phyloP scores from a whole-genome alignment of 2,888 invertebrate genomes.

The Cerastoderma edule region DNA sequence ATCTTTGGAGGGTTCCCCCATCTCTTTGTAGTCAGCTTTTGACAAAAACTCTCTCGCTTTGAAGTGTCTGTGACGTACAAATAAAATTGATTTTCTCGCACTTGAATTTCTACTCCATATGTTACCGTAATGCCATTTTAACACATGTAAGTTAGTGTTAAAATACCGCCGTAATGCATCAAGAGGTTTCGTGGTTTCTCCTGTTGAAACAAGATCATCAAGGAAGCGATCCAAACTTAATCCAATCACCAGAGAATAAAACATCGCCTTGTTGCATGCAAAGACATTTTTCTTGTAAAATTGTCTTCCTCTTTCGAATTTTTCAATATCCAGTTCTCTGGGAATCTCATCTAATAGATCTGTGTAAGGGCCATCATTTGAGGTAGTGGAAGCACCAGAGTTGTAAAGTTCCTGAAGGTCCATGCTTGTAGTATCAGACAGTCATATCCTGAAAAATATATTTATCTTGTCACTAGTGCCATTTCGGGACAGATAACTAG shows the following conservation, averaged over 20 bases:
- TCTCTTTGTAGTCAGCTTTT: neutral
- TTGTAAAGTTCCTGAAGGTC: too few relatives aligned
- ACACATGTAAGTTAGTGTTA: slow-evolving; percentile 90
- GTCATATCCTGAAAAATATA: too few relatives aligned
- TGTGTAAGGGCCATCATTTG: slow-evolving; percentile 4
- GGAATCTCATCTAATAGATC: neutral
- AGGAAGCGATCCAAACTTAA: slow-evolving; percentile 91
- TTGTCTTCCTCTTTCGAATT: slow-evolving; percentile 87
- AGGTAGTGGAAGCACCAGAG: neutral
- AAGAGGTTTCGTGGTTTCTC: slow-evolving; percentile 88
- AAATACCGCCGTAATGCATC: slow-evolving; percentile 91
- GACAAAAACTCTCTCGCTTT: slow-evolving; percentile 84
- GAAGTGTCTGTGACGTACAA: slow-evolving; percentile 85
- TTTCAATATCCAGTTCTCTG: slow-evolving; percentile 84
- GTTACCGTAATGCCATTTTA: slow-evolving; percentile 91
- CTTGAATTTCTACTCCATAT: slow-evolving; percentile 86
- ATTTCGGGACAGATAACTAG: too few relatives aligned
- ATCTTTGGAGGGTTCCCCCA: neutral
- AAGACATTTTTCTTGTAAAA: slow-evolving; percentile 90
- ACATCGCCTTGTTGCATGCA: slow-evolving; percentile 89
- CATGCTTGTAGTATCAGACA: too few relatives aligned
- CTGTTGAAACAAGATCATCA: slow-evolving; percentile 89
- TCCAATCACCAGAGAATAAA: slow-evolving; percentile 90
- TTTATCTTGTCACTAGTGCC: too few relatives aligned
- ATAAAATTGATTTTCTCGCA: slow-evolving; percentile 84